Evolutionary conservation across 2,888 invertebrate genomes (phyloP), one percentile per base, ranked within the genome.

Genomic region (Willowsia nigromaculata): DNA sequence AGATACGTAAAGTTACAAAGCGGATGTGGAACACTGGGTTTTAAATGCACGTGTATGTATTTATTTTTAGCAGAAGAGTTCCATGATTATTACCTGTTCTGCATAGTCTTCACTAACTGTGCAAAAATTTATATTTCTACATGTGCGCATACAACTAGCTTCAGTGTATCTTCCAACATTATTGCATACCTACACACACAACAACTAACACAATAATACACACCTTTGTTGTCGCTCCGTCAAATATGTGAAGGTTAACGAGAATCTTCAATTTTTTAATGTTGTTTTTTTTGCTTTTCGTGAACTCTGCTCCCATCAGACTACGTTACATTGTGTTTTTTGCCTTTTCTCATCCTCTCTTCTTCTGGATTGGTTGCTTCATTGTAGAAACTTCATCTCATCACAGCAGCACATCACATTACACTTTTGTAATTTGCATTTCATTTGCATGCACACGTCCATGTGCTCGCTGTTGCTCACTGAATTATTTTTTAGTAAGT

Each of bases 191-290:
- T 33, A 37, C 43, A 18, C n/a, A 18, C 18, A 18, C 9, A 11
- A 43, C 18, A 13, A 25, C 25, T 15, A 6, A 40, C 40, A 56
- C 53, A 27, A 43, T 47, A 9, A 7, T 40, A 50, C 85, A 88
- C 88, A 82, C 88, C 88, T 88, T 88, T 88, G 88, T 74, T 82
- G 80, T 65, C 50, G 86, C 71, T 87, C 74, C 86, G 53, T 53
- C 81, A 87, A 82, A 30, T 59, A 59, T 82, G 82, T 88, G 88
- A 88, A 88, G 88, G 88, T 88, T 82, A 88, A 88, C 88, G 74
- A 82, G 88, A 81, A 65, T 81, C 87, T 71, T 71, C 78, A 50
- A 43, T 53, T 86, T 80, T 68, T 81, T 59, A 53, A 53, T 33
- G n/a, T 33, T 33, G 30, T 53, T 78, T 13, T 78, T 0, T 53